Evolutionary conservation across 1,140 invertebrate genomes (phyloP), one percentile per base, ranked within the genome.

Genomic region (Archivesica marissinica): DNA sequence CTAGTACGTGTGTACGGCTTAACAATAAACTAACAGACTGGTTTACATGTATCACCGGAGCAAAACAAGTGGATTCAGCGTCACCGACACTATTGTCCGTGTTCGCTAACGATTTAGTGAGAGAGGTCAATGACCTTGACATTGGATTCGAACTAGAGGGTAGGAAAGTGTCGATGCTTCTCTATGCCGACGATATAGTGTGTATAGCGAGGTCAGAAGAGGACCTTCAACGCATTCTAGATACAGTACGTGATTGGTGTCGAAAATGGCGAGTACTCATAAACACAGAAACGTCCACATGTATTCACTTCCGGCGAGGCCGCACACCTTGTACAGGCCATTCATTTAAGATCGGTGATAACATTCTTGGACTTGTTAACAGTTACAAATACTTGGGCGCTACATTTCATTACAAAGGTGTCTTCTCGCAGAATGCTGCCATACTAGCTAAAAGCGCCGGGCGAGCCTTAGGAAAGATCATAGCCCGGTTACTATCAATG

Each of bases 171-270:
- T 80, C 50, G 17, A 70, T 81, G 25, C 20, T 85, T 2, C 38
- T 87, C 0, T 88, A 87, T 44, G 86, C 81, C 0, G 82, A 88
- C 68, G 86, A 85, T 56, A 86, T 88, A 17, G 81, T 72, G 28
- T 23, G 76, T 20, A 33, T 87, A 23, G 59, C 85, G 0, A 33
- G 54, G n/a, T 44, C 20, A 20, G 61, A 85, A 52, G 20, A 23
- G 0, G 41, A 77, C n/a, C 38, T 87, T 15, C 78, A 85, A 39
- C 15, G 23, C 15, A 77, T 87, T 47, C 50, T 88, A 20, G 33
- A 87, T 25, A 54, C 30, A 41, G n/a, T 85, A 11, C 15, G 44
- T 20, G 15, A 52, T 0, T 88, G 88, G 79, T 87, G 87, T 72
- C 76, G 72, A 13, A 59, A 66, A 41, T 88, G 78, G 84, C 56